Conservation (phyloP, 2,797 vertebrate genomes). For the Sciurus carolinensis region DNA sequence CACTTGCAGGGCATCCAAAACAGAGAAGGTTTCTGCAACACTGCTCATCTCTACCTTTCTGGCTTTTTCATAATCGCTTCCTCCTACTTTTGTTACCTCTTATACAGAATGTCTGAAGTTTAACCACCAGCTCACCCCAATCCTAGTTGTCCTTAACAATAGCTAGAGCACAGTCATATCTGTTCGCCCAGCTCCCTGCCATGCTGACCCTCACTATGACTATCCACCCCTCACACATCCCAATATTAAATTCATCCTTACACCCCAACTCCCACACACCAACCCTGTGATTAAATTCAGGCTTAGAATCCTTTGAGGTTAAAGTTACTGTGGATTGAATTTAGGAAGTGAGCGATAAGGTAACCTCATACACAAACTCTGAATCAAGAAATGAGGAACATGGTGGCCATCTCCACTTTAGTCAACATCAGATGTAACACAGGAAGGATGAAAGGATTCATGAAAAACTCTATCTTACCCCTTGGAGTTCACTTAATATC, state of each 20-base stretch:
- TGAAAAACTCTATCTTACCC: not conserved
- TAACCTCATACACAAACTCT: not conserved
- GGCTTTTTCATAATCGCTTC: not conserved
- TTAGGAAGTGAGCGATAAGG: not conserved
- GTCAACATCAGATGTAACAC: not conserved
- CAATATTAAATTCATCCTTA: not conserved
- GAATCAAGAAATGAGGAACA: not conserved
- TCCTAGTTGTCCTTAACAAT: not conserved
- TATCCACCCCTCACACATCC: not conserved
- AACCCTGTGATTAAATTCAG: not conserved
- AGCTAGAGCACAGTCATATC: not conserved
- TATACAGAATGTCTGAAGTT: not conserved
- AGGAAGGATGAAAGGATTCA: not conserved
- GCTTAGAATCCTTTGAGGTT: not conserved
- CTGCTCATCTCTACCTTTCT: not conserved
- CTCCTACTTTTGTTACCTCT: not conserved
- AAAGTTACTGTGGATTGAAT: not conserved
- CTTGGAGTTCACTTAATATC: constrained; percentile 8
- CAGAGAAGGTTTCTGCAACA: constrained; percentile 4
- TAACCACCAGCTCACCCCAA: not conserved
- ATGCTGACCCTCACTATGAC: not conserved
- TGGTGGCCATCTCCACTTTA: not conserved
- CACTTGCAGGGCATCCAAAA: not conserved
- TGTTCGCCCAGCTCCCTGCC: not conserved
- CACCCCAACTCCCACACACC: not conserved